Conservation (phyloP, 1,140 invertebrate genomes). For the Idris sp. region DNA sequence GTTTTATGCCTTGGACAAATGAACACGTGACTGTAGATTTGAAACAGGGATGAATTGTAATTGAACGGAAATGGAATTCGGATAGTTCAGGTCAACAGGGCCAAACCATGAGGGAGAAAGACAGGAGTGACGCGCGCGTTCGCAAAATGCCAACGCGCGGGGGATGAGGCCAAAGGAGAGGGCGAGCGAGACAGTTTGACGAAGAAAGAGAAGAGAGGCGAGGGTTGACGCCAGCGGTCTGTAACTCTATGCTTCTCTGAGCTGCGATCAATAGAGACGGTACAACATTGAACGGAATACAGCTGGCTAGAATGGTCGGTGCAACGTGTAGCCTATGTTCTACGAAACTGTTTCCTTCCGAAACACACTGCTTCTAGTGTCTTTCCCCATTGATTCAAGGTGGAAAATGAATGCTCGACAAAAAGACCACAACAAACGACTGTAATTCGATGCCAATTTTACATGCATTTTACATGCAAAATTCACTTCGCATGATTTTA, state of each 20-base stretch:
- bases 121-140: conserved; percentile 11
- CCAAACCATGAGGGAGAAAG: conserved; percentile 43
- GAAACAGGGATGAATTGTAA: conserved; percentile 73
- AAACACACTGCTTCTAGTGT: conserved; percentile 31
- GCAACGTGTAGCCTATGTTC: conserved; percentile 64
- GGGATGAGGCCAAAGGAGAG: conserved; percentile 36
- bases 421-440: conserved; percentile 16
- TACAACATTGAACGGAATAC: conserved; percentile 72
- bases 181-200: conserved; percentile 42
- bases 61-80: conserved; percentile 75
- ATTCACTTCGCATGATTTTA: conserved; percentile 13
- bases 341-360: conserved; percentile 64
- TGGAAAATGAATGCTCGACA: conserved; percentile 32
- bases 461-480: conserved; percentile 43
- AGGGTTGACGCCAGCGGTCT: conserved; percentile 72
- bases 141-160: conserved; percentile 26
- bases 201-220: conserved; percentile 58
- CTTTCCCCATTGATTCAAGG: conserved; percentile 52
- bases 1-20: conserved; percentile 59
- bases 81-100: conserved; percentile 66
- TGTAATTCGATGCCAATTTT: conserved; percentile 45
- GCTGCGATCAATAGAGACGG: conserved; percentile 75
- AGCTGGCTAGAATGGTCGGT: conserved; percentile 69
- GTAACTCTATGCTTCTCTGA: conserved; percentile 75
- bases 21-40: conserved; percentile 69